Base-by-base conservation (phyloP, 2,888 invertebrate species). In the Agonopterix arenella region DNA sequence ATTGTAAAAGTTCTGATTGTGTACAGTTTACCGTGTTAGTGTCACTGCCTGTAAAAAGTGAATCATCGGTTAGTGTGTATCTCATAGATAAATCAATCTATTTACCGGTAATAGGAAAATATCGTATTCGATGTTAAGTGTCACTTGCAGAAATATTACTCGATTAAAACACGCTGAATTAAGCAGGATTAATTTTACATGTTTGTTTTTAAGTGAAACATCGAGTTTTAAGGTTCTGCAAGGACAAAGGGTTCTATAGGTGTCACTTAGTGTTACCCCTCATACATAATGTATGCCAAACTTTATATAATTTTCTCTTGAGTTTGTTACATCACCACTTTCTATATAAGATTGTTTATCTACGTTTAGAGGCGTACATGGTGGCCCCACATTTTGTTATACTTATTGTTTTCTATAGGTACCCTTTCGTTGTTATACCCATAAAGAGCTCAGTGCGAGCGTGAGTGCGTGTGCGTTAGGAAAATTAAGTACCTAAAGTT, bases 401-500 rank as follows among this genome's bases (percentile, higher is more conserved):
- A n/a, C n/a, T n/a, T 13, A 64, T 72, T 67, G 68, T 77, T 78
- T 73, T 74, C 66, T 60, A 68, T 60, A 61, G 57, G 56, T 57
- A 70, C 62, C 62, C 65, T 67, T 57, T 28, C 28, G 70, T 80
- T 76, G 76, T 76, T 80, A 70, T 64, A 61, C 56, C 52, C 52
- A 50, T 53, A 51, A 53, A 50, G 55, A 65, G 68, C 53, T 52
- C 45, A 13, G 55, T 28, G 28, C 28, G 40, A 69, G 75, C 68
- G 68, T 69, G 80, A 59, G 61, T 53, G 75, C 81, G 83, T 76
- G 84, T 78, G 83, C 76, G 77, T 71, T 84, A 82, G 76, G 60
- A 61, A 74, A 78, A 72, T 62, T 83, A 84, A 78, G 79, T 80
- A 84, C 80, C 81, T 83, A 79, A 68, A 69, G 67, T 71, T 67